Base-by-base conservation (phyloP, 2,888 invertebrate genomes). In the Eupithecia vulgata region DNA sequence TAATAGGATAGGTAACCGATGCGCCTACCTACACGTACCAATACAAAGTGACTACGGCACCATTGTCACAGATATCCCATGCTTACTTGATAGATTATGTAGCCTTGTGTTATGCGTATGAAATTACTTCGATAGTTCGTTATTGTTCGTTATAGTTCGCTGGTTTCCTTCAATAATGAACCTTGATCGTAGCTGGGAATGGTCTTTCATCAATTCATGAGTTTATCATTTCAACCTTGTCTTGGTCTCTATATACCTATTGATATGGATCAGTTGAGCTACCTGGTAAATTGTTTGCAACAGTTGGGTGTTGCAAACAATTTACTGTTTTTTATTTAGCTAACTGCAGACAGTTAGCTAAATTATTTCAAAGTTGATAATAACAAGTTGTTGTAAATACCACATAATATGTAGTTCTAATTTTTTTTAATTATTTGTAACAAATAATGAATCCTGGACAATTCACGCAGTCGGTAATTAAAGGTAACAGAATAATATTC, bases 1-100 rank as follows among this genome's bases (percentile, higher is more conserved):
- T 68, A 73, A 72, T 74, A 70, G 52, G 61, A 71, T 68, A 74
- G 65, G 71, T 71, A 73, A 73, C 72, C 64, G 42, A 35, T 68
- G 42, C 62, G 72, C 59, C 59, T 66, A 65, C 66, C 57, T 45
- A 69, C 45, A 68, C n/a, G n/a, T 48, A 8, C 57, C 57, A 25
- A 57, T 57, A 25, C 68, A 57, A 59, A 68, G 67, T 68, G 37
- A 42, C 42, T 25, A n/a, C 70, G 65, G 67, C 74, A 66, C 62
- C 66, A 48, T 48, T 67, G 67, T 48, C 67, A 52, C 35, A 52
- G 34, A 48, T 57, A 21, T 64, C 57, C 71, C 61, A 42, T n/a
- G 67, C 57, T 61, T 61, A 17, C 30, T 61, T 7, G 61, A 61
- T 65, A 13, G 12, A 66, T 66, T 45, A 40, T 42, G 12, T 66